phyloP scores from a whole-genome alignment of 2,113 vertebrate species.

The Neolamprologus ventralis region DNA sequence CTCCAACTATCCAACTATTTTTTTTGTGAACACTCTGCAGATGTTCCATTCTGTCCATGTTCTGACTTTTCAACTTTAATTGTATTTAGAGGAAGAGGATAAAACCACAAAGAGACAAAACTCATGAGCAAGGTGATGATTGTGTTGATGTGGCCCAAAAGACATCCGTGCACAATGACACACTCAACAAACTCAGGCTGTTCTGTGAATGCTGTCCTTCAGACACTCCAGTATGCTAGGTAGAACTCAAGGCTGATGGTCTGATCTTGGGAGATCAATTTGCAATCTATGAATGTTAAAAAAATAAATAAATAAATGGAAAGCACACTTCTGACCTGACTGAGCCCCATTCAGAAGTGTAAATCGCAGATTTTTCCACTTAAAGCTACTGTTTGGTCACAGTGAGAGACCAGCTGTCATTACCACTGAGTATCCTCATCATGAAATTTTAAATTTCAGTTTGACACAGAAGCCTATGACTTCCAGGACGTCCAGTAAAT shows the following conservation, averaged over 20 bases:
- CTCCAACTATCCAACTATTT: not conserved
- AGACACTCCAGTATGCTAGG: not conserved
- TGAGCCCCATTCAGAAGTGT: not conserved
- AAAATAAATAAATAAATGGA: not conserved
- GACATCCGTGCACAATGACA: not conserved
- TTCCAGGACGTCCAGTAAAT: not conserved
- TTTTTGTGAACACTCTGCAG: not conserved
- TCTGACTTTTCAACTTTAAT: not conserved
- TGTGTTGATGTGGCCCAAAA: not conserved
- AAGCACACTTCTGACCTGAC: not conserved
- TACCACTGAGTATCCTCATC: not conserved
- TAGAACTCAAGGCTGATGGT: not conserved
- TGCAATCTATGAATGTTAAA: not conserved
- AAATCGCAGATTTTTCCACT: not conserved
- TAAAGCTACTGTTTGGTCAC: not conserved
- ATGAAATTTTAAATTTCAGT: not conserved
- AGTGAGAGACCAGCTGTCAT: not conserved
- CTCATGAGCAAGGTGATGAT: not conserved
- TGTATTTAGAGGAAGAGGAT: not conserved
- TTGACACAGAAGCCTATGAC: not conserved
- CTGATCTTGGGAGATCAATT: not conserved
- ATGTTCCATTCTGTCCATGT: not conserved
- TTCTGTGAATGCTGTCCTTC: not conserved
- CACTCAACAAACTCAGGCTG: not conserved
- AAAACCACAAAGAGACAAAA: not conserved